Conservation (phyloP, 2,113 vertebrate genomes). For the Semnornis frantzii region DNA sequence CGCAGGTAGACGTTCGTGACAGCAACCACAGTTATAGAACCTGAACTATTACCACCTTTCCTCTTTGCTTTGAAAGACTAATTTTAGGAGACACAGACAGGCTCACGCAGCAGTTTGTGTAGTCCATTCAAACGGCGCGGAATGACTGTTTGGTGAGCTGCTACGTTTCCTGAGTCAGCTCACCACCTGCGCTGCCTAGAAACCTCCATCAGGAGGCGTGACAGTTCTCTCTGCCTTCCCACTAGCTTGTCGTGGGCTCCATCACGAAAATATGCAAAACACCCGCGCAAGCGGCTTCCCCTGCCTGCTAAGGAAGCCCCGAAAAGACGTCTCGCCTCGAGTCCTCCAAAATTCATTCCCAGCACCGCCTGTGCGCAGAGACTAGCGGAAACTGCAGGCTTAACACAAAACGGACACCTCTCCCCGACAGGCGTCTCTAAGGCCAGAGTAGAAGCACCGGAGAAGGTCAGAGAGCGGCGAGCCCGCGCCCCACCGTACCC, state of each 20-base stretch:
- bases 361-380: not conserved
- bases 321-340: not conserved
- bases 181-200: not conserved
- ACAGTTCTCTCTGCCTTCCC: accelerated
- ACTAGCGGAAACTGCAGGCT: not conserved
- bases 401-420: accelerated
- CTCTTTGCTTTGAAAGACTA: accelerated
- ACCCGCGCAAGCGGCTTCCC: not conserved
- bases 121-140: accelerated
- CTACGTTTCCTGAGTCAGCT: accelerated
- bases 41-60: accelerated
- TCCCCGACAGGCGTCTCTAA: too few species aligned
- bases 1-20: accelerated
- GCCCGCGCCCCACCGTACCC: not conserved
- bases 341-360: accelerated
- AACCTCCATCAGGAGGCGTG: not conserved
- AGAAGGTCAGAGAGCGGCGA: not conserved
- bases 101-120: accelerated
- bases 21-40: accelerated
- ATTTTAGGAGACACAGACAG: not conserved
- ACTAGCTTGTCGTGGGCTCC: accelerated
- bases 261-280: accelerated
- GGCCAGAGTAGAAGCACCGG: not conserved
- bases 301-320: accelerated
- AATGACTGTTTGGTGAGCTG: accelerated